These are phyloP conservation scores for Salminus brasiliensis DNA, from an alignment of 2,113 vertebrate genomes.

Conservation along the genomic window DNA sequence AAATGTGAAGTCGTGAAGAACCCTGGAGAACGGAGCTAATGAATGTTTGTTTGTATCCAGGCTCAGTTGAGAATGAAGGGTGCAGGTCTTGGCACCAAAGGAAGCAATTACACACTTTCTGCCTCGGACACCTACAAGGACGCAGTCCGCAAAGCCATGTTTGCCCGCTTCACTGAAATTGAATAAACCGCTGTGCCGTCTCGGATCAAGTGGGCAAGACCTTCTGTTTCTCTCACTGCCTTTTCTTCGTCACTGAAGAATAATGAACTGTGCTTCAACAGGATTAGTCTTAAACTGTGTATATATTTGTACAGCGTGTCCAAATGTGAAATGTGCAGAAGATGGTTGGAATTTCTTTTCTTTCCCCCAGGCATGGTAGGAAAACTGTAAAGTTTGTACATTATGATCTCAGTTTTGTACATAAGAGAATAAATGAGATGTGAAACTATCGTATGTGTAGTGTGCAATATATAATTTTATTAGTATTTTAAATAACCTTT, in stretches of 20 bases:
- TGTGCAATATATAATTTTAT: neutral
- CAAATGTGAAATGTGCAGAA: conserved; percentile 24
- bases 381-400: conserved; percentile 79
- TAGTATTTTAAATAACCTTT: too few relatives aligned
- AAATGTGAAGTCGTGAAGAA: too few relatives aligned
- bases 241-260: neutral
- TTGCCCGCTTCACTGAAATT: conserved; percentile 96
- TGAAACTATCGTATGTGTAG: conserved; percentile 6
- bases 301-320: conserved; percentile 64
- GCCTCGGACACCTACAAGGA: conserved; percentile 96
- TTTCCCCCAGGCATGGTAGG: conserved; percentile 58
- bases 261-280: neutral
- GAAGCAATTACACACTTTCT: conserved; percentile 90
- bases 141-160: conserved; percentile 98
- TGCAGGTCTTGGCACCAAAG: conserved; percentile 93
- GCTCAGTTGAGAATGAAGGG: conserved; percentile 93
- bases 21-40: too few relatives aligned
- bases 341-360: conserved; percentile 37
- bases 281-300: conserved; percentile 48
- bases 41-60: conserved; percentile 76
- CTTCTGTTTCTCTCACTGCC: too few relatives aligned
- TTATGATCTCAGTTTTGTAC: conserved; percentile 70
- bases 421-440: conserved; percentile 73
- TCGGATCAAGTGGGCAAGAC: neutral
- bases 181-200: conserved; percentile 73